These are phyloP conservation scores for Eidolon helvum DNA, from an alignment of 2,113 vertebrate genomes.

Conservation along the genomic window DNA sequence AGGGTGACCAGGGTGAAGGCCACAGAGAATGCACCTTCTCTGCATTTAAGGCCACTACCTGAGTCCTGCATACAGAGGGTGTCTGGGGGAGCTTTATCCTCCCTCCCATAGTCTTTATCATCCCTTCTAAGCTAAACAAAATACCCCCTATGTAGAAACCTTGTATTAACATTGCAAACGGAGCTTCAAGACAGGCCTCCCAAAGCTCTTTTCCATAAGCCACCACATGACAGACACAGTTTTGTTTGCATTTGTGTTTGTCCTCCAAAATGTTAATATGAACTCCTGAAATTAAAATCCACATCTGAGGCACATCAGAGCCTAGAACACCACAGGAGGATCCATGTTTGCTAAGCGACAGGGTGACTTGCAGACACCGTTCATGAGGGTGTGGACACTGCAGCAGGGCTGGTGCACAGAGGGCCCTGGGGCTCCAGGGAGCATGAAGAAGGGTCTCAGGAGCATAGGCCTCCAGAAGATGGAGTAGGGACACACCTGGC, in stretches of 20 bases:
- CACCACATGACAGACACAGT: neutral
- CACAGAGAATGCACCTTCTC: neutral
- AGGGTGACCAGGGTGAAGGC: neutral
- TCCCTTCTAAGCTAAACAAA: neutral
- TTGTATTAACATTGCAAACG: neutral
- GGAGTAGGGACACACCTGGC: fast-evolving
- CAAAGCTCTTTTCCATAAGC: too few relatives aligned
- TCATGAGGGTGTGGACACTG: too few relatives aligned
- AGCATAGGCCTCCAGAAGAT: too few relatives aligned
- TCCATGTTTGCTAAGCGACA: neutral
- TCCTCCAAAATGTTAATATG: neutral
- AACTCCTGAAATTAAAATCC: neutral
- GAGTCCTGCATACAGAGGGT: neutral
- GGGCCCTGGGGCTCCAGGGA: too few relatives aligned
- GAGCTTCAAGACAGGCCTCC: neutral
- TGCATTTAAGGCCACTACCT: too few relatives aligned
- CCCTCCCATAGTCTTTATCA: neutral
- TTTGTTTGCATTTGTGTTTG: neutral
- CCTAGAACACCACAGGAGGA: neutral
- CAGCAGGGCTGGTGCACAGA: neutral
- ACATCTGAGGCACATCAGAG: neutral
- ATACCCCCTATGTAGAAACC: neutral
- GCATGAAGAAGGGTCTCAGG: neutral
- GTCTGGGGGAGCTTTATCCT: neutral
- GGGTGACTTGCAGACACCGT: neutral